Evolutionary conservation across 2,797 vertebrate species (phyloP).

Genomic region (Melopsittacus undulatus): DNA sequence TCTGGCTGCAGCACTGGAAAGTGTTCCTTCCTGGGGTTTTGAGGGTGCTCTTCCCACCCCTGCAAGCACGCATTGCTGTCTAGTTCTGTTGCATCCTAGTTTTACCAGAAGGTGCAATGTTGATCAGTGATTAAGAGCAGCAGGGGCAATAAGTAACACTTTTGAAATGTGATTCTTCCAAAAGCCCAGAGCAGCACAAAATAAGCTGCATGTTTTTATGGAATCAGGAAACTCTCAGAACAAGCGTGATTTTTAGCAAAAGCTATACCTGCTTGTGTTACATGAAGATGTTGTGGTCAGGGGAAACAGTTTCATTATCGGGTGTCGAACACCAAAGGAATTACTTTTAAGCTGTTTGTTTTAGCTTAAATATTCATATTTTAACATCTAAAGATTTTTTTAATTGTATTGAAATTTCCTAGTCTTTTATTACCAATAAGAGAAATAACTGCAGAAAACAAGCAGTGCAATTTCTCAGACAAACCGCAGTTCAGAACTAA

Average conservation of each 20-base stretch:
- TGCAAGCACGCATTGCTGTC: neutral
- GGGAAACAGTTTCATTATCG: neutral
- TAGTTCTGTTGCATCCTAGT: neutral
- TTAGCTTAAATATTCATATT: neutral
- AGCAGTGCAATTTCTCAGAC: neutral
- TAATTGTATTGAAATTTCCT: neutral
- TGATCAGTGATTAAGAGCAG: neutral
- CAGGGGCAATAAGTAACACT: neutral
- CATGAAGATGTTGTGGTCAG: neutral
- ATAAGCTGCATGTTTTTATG: neutral
- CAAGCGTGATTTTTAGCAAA: neutral
- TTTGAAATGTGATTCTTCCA: neutral
- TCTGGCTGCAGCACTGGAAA: neutral
- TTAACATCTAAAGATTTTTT: neutral
- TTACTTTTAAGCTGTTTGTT: neutral
- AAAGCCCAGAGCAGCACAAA: neutral
- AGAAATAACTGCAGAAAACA: neutral
- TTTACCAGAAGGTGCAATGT: neutral
- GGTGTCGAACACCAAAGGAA: neutral
- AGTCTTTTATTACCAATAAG: neutral
- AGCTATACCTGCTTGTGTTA: neutral
- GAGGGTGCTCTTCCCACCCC: neutral
- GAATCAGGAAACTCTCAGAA: neutral
- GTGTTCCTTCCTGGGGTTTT: neutral
- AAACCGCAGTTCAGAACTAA: neutral